These are phyloP conservation scores for Dynastes tityus DNA, from an alignment of 2,888 invertebrate species.

Conservation along the genomic window DNA sequence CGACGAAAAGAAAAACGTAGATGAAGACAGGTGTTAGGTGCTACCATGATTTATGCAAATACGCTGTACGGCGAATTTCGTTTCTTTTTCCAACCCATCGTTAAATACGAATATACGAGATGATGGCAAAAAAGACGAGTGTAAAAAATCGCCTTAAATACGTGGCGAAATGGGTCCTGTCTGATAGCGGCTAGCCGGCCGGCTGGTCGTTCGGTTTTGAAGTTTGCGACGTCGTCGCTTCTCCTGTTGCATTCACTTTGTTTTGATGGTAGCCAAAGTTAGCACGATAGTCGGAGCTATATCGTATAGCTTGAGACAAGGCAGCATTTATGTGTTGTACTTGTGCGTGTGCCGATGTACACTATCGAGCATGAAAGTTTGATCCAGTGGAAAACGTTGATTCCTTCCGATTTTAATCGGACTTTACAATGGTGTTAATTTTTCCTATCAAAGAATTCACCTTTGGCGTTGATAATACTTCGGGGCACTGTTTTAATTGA, in stretches of 20 bases:
- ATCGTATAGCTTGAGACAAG: conserved; percentile 21
- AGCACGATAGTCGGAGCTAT: conserved; percentile 23
- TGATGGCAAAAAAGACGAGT: not conserved
- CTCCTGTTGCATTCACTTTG: conserved; percentile 26
- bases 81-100: conserved; percentile 23
- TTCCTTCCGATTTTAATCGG: too few relatives aligned
- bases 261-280: conserved; percentile 34
- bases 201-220: not conserved
- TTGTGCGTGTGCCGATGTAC: conserved; percentile 10
- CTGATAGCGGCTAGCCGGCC: conserved; percentile 14
- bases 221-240: conserved; percentile 13
- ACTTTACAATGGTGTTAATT: too few relatives aligned
- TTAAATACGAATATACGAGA: not conserved
- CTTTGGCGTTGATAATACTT: too few relatives aligned
- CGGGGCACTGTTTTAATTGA: too few relatives aligned
- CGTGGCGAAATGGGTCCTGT: conserved; percentile 4
- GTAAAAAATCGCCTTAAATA: conserved; percentile 24
- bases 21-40: conserved; percentile 19
- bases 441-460: too few relatives aligned
- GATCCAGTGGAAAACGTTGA: too few relatives aligned
- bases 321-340: conserved; percentile 29
- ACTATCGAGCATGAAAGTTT: too few relatives aligned
- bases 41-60: conserved; percentile 25
- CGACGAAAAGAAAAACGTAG: conserved; percentile 25
- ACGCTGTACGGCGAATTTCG: not conserved